phyloP scores from a whole-genome alignment of 2,797 vertebrate species.

The Acanthurus lineatus region DNA sequence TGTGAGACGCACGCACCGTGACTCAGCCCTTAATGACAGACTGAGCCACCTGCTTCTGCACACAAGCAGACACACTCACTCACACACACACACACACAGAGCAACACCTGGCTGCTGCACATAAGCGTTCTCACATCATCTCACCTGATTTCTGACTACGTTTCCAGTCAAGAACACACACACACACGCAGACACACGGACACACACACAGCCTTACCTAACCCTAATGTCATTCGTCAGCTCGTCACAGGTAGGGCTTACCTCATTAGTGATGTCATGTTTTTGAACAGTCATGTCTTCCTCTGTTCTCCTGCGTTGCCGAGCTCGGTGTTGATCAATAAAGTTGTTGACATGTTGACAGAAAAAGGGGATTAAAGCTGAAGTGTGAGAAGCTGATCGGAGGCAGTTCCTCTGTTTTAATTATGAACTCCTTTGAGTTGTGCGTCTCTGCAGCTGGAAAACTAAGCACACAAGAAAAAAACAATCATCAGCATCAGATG shows the following conservation, averaged over 20 bases:
- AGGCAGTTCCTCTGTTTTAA: background rate
- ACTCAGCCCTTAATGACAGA: conserved; percentile 81
- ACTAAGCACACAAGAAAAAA: background rate
- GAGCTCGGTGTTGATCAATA: background rate
- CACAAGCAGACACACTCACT: conserved; percentile 27
- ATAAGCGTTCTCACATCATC: conserved; percentile 42
- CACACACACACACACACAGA: conserved; percentile 37
- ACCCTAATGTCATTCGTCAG: conserved; percentile 48
- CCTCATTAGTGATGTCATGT: conserved; percentile 68
- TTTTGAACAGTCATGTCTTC: conserved; percentile 1
- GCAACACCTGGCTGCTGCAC: conserved; percentile 67
- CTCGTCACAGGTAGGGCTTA: conserved; percentile 45
- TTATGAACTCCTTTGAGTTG: background rate
- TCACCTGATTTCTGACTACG: conserved; percentile 34
- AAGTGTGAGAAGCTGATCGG: conserved; percentile 2
- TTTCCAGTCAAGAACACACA: conserved; percentile 21
- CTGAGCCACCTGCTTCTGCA: conserved; percentile 73
- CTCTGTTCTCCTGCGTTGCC: background rate
- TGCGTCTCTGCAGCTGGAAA: background rate
- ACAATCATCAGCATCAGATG: background rate
- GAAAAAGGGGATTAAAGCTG: background rate
- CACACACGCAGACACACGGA: conserved; percentile 5
- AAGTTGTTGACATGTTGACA: conserved; percentile 2
- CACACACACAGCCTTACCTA: conserved; percentile 35
- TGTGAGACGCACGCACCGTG: conserved; percentile 48